phyloP scores from a whole-genome alignment of 2,113 vertebrate species.

The Mirounga angustirostris region DNA sequence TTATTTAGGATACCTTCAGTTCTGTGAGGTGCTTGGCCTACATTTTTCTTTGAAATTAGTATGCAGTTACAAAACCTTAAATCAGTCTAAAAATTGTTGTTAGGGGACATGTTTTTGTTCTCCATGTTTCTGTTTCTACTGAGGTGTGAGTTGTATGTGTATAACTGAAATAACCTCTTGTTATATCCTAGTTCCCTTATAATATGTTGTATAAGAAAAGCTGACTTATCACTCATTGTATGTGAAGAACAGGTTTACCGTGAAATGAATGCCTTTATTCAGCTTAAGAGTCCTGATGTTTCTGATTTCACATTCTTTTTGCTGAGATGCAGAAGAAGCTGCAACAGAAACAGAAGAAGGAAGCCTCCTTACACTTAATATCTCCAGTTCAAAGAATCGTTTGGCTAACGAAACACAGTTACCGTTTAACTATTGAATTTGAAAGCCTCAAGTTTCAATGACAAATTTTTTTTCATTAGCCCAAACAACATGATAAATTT shows the following conservation, averaged over 20 bases:
- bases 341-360: conserved; percentile 26
- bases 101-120: conserved; percentile 66
- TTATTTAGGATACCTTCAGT: conserved; percentile 64
- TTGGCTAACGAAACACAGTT: conserved; percentile 76
- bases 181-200: conserved; percentile 80
- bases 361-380: conserved; percentile 24
- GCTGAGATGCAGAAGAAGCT: conserved; percentile 76
- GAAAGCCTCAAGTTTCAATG: conserved; percentile 81
- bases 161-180: conserved; percentile 85
- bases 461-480: conserved; percentile 78
- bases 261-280: conserved; percentile 84
- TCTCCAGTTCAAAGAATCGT: conserved; percentile 67
- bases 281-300: conserved; percentile 73
- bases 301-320: conserved; percentile 81
- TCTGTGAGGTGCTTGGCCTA: conserved; percentile 73
- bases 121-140: conserved; percentile 68
- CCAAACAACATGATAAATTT: conserved; percentile 75
- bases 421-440: conserved; percentile 80
- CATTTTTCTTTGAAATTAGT: conserved; percentile 66
- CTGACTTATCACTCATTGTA: conserved; percentile 82
- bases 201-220: conserved; percentile 84
- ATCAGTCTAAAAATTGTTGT: conserved; percentile 61
- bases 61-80: conserved; percentile 64
- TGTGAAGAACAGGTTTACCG: conserved; percentile 83
- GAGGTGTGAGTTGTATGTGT: conserved; percentile 84